Base-by-base conservation (phyloP, 1,140 invertebrate genomes). In the Papilio glaucus region DNA sequence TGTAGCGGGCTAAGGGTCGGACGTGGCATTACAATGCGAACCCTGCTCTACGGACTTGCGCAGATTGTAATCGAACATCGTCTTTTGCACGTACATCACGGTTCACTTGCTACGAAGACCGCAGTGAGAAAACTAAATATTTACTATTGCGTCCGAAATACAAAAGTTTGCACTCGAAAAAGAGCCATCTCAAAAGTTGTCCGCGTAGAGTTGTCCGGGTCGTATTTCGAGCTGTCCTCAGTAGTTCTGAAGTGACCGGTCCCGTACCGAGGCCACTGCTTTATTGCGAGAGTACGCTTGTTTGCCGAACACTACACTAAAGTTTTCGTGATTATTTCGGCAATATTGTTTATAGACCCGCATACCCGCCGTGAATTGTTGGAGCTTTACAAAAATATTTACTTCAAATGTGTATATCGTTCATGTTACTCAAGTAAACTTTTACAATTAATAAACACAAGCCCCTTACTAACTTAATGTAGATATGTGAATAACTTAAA, bases 41-140 rank as follows among this genome's bases (percentile, higher is more conserved):
- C 21, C 61, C 78, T 81, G 81, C 70, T 61, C 72, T 45, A 57
- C 65, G 75, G 74, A 84, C 83, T 75, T 65, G 82, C 65, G 73
- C 76, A 79, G 80, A 81, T 85, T 86, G 77, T 62, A 76, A 88
- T 84, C 79, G 77, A 83, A 86, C n/a, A 80, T 80, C 69, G 80
- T 75, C 67, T 62, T 77, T 72, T 60, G 72, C 85, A 87, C 85
- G 85, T 86, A 81, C 80, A 45, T 74, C 72, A 79, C 81, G 85
- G 79, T 85, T 86, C 84, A 87, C 77, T 90, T 85, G 79, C 82
- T 85, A 84, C 72, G 76, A 80, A 83, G 75, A 82, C 82, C 83
- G 80, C 81, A 88, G 85, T 71, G 84, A 82, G 81, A 83, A 90
- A 84, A 79, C 78, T 79, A 87, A 88, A 90, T 85, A 84, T 87